Evolutionary conservation across 2,888 invertebrate genomes (phyloP).

Genomic region (Aelia acuminata): DNA sequence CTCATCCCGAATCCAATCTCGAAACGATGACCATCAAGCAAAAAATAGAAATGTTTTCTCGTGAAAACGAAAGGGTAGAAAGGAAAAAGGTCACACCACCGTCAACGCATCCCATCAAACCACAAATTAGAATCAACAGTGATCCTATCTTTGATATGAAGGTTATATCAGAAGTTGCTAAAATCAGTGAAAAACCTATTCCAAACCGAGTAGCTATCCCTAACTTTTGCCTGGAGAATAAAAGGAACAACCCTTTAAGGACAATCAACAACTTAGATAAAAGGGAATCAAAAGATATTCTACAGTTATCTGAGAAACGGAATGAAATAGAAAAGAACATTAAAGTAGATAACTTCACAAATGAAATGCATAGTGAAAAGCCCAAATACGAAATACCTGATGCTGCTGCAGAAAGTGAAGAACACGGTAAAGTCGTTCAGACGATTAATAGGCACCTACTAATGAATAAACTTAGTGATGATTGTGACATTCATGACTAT

Average conservation of each 20-base stretch:
- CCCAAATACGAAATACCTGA: conserved; percentile 1
- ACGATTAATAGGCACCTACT: conserved; percentile 66
- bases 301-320: not conserved
- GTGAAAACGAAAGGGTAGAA: conserved; percentile 61
- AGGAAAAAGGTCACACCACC: conserved; percentile 57
- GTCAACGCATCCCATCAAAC: conserved; percentile 56
- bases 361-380: conserved; percentile 39
- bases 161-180: conserved; percentile 59
- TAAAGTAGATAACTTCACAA: conserved; percentile 41
- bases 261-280: not conserved
- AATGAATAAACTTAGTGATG: conserved; percentile 64
- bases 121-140: conserved; percentile 63
- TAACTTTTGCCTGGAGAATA: conserved; percentile 36
- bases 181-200: conserved; percentile 53
- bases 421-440: conserved; percentile 66
- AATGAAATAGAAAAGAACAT: not conserved
- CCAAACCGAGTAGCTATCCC: conserved; percentile 3
- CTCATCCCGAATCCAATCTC: conserved; percentile 56
- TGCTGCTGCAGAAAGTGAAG: conserved; percentile 63
- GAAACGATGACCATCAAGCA: conserved; percentile 66
- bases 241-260: not conserved
- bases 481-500: conserved; percentile 63
- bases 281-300: conserved; percentile 26
- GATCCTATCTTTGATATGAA: conserved; percentile 63
- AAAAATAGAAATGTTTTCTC: conserved; percentile 67